Evolutionary conservation across 2,113 vertebrate species (phyloP).

Genomic region (Colinus virginianus): DNA sequence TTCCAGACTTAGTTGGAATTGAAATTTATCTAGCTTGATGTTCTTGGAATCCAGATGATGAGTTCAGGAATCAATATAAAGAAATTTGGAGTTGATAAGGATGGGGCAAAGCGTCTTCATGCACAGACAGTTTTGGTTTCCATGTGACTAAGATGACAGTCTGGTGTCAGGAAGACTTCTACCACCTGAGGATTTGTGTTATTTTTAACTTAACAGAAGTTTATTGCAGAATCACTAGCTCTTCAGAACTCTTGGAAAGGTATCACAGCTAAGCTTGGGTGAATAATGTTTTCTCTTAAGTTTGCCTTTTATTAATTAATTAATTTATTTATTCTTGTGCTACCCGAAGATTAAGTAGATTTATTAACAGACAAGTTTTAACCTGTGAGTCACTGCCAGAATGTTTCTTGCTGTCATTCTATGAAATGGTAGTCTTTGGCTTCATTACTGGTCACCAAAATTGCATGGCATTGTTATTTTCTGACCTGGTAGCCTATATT

Average conservation of each 20-base stretch:
- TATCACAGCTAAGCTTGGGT: neutral
- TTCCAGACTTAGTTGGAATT: neutral
- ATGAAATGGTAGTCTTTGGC: neutral
- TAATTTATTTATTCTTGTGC: neutral
- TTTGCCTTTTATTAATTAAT: neutral
- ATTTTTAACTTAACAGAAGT: neutral
- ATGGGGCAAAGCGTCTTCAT: neutral
- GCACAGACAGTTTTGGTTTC: neutral
- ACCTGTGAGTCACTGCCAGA: neutral
- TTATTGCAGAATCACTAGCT: neutral
- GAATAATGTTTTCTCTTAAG: neutral
- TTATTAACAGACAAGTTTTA: neutral
- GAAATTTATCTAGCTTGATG: neutral
- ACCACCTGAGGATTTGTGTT: neutral
- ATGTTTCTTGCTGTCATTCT: neutral
- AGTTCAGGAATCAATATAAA: neutral
- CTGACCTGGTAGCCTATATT: neutral
- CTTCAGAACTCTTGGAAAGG: neutral
- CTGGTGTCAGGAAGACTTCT: neutral
- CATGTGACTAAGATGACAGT: neutral
- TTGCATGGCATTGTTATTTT: neutral
- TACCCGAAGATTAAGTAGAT: neutral
- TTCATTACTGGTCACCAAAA: neutral
- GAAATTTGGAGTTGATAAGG: neutral
- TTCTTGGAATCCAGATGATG: fast-evolving